Base-by-base conservation (phyloP, 1,140 invertebrate species). In the Orussus abietinus region DNA sequence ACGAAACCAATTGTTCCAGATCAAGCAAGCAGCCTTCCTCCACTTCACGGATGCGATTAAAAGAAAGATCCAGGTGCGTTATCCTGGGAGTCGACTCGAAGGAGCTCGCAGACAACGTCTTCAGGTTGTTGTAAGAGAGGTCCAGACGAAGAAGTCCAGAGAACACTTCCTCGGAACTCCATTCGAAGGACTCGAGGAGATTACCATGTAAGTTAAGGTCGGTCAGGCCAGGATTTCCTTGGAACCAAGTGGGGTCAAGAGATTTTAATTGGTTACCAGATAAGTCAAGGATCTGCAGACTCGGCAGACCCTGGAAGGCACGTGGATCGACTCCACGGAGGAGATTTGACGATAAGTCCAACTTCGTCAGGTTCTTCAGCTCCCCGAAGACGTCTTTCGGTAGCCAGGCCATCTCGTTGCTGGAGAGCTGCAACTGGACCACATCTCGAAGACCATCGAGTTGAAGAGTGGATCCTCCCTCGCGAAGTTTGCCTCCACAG, bases 201-300 rank as follows among this genome's bases (percentile, higher is more conserved):
- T 69, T 69, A 31, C 60, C 18, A 43, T 65, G 67, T 29, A 71
- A 38, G 44, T 66, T 54, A 5, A 71, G 28, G 3, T 35, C 36
- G 4, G 33, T 20, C 9, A 71, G 32, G 3, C 32, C 30, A 34
- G 41, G 39, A 33, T 47, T 19, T 26, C 36, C 43, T 5, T 41
- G 13, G 2, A 62, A 30, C 20, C 47, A 20, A 0, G 19, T 42
- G 20, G 42, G 33, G 15, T 48, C 43, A 10, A 64, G 46, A 7
- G 10, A 13, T 42, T 28, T 36, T 13, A 62, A 37, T 19, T 22
- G 12, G 52, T 65, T 65, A 13, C 30, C 37, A 0, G 63, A 64
- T 10, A 61, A 47, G 56, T 57, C 44, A 14, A 65, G 28, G 5
- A 54, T 42, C 42, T 54, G 33, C 2, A 65, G 43, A 31, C 34